Evolutionary conservation across 2,113 vertebrate genomes (phyloP), one percentile per base, ranked within the genome.

Genomic region (Labeo rohita): DNA sequence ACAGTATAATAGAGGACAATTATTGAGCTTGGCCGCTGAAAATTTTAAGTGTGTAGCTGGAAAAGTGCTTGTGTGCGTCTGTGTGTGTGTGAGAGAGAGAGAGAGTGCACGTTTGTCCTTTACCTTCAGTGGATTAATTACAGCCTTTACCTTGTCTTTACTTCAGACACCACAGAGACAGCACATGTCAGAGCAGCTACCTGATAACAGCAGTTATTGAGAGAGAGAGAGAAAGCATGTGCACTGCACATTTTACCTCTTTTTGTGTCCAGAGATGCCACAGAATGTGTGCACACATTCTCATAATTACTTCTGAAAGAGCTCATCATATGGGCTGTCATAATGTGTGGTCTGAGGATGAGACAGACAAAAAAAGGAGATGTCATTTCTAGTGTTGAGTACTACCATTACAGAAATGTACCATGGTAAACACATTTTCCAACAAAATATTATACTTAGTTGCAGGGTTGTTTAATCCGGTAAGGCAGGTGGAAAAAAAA

Each of bases 1-100:
- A 47, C 56, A 47, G 8, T 76, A 76, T 89, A 92, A 90, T 84
- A 89, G 90, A 91, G 92, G 91, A 89, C 90, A 92, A 92, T 94
- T 94, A 93, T 91, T 79, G 87, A 87, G 88, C 90, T 90, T 90
- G 91, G 91, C 90, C 89, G 90, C 80, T 83, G n/a, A 59, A 88
- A 91, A 91, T 88, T 88, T 89, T 86, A 92, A 90, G 54, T 75
- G 75, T 75, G 76, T 13, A 8, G 47, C 28, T 61, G 61, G 34
- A 34, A 76, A 43, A 49, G 39, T 45, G 80, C 1, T 39, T n/a
- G 80, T 66, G 54, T 84, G 81, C 65, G 10, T 36, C 12, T 39
- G n/a, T 80, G 61, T 2, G 59, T 4, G 59, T 28, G 56, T 43
- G 63, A 39, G 36, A 45, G 15, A 10, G 2, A 68, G 66, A 47